Evolutionary conservation across 1,140 invertebrate genomes (phyloP), one percentile per base, ranked within the genome.

Genomic region (Aphidius ervi): DNA sequence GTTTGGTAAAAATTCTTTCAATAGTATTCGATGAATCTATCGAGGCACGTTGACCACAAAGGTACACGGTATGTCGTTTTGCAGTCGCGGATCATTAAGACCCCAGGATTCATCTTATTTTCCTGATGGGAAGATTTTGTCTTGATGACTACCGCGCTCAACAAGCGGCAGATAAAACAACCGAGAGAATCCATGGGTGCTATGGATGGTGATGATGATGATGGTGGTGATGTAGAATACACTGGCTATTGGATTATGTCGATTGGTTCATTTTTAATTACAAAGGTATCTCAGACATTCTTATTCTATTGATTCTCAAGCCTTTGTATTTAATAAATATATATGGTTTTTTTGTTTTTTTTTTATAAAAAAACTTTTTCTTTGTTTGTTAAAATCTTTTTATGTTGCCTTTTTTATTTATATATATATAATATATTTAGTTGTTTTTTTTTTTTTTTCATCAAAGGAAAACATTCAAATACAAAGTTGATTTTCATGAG

Each of bases 21-120:
- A 79, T 79, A 79, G 76, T 78, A 79, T 79, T 79, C 77, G 77
- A 79, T 78, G 77, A 79, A 79, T 79, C 76, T 78, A 79, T 79
- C 70, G 76, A 78, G 74, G 76, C 76, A 77, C 70, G 75, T 77
- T 73, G 74, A 62, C 61, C 63, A 58, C 68, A 68, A 59, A 61
- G 55, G 52, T 69, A 54, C 37, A 54, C 40, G 52, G 67, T 70
- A 69, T 74, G 71, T 67, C 69, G 72, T 54, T 54, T 54, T 54
- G 42, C 52, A 54, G 52, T 54, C 23, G 23, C 23, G 52, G 52
- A 71, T 78, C 75, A 73, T 77, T 75, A 54, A 52, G 52, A 42
- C 23, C 23, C 23, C 23, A 1, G 23, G 23, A 31, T 31, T 31
- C 23, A 31, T 31, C 23, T 31, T 31, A 31, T 31, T 31, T 31